Evolutionary conservation across 2,113 vertebrate genomes (phyloP), one percentile per base, ranked within the genome.

Genomic region (Notechis scutatus): DNA sequence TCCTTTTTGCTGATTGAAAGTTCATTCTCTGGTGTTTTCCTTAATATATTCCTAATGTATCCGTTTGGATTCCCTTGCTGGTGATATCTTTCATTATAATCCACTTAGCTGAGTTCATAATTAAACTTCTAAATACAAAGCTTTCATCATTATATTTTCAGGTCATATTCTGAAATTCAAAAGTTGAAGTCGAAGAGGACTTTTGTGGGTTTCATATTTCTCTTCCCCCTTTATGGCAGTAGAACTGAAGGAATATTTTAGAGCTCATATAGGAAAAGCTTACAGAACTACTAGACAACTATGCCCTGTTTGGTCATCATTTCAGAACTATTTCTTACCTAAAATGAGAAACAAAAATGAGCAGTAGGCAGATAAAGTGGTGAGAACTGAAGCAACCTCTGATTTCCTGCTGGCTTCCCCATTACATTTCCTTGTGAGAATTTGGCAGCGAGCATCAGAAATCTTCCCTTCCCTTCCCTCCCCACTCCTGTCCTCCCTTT

Each of bases 1-100:
- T 96, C 50, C 45, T 18, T 97, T 97, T 96, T 96, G 59, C 96
- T 98, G 97, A 96, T 97, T 96, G 94, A 97, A 97, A 96, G 94
- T 96, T 96, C 95, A 93, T 97, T 98, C 98, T 98, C 98, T 97
- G 94, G 97, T 97, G 97, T 97, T 98, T 97, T 96, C 95, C 96
- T 97, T 97, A 97, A 97, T 97, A 96, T 96, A 97, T 97, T 97
- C 96, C 93, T 96, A 97, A 97, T 96, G 95, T 97, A 97, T 98
- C 97, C 97, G 95, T 97, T 96, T 97, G 96, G 96, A 91, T 93
- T 97, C 96, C 96, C 96, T 97, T 97, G 96, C 95, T 97, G 97
- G 94, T 97, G 92, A 96, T 96, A 97, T 97, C 95, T 97, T 98
- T 98, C 97, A 97, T 98, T 98, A 97, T 97, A 98, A 98, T 97